Evolutionary conservation across 2,797 vertebrate genomes (phyloP).

Genomic region (Etheostoma perlongum): DNA sequence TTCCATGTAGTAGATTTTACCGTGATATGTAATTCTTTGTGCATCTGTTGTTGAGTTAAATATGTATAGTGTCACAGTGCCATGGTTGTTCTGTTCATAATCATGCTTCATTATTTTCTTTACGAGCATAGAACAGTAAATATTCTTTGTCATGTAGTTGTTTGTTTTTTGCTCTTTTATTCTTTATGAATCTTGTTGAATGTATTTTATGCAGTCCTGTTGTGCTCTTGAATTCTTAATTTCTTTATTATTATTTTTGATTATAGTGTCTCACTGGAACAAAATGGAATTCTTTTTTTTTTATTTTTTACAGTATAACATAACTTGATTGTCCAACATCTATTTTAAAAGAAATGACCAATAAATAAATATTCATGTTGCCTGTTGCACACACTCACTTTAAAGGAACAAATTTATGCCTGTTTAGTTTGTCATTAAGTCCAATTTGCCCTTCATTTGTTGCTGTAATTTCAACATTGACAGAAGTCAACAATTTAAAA

Average conservation of each 20-base stretch:
- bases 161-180: not conserved
- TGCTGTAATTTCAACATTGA: constrained; percentile 1
- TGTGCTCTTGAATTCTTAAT: not conserved
- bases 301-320: not conserved
- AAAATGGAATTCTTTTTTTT: not conserved
- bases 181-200: not conserved
- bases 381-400: not conserved
- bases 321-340: not conserved
- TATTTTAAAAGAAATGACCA: not conserved
- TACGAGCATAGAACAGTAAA: not conserved
- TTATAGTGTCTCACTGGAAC: not conserved
- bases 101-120: not conserved
- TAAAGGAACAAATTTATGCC: not conserved
- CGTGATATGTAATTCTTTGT: not conserved
- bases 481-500: not conserved
- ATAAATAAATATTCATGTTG: not conserved
- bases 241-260: not conserved
- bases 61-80: not conserved
- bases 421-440: not conserved
- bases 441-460: not conserved
- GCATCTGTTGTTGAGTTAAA: not conserved
- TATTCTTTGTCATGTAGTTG: not conserved
- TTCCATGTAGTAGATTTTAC: not conserved
- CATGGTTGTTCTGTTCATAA: not conserved
- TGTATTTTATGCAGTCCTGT: not conserved